A percentile compares a stretch with the other conserved stretches of the same genome.
Evolutionary conservation across 2,113 vertebrate species (phyloP).

Genomic region (Chitala chitala): DNA sequence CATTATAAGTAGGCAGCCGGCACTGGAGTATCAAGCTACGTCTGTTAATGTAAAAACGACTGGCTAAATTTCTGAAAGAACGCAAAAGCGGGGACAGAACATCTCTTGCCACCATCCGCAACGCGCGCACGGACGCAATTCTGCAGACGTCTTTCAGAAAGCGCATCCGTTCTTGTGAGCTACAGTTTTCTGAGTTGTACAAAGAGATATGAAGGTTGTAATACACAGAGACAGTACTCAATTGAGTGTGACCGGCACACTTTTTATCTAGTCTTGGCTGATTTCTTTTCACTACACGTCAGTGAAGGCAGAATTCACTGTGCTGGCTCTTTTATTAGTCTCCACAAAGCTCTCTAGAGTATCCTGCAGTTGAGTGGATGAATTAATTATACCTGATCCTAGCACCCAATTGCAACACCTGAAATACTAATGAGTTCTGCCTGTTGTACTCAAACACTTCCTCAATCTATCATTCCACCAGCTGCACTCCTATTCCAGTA

Average conservation of each 20-base stretch:
- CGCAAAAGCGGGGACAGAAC: no score
- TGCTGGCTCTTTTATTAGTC: conserved; percentile 30
- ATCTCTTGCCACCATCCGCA: no score
- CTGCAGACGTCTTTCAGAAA: not conserved
- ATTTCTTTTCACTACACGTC: conserved; percentile 29
- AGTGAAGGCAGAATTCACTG: conserved; percentile 16
- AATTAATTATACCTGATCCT: conserved; percentile 47
- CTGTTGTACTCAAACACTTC: conserved; percentile 40
- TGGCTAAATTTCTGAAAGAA: no score
- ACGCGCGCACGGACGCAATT: not conserved
- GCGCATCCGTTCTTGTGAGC: not conserved
- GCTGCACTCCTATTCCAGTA: conserved; percentile 25
- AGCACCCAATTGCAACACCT: conserved; percentile 39
- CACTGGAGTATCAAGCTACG: no score
- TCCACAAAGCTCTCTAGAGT: conserved; percentile 30
- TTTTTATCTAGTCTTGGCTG: conserved; percentile 28
- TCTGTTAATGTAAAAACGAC: no score
- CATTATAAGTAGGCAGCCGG: no score
- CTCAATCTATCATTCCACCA: conserved; percentile 42
- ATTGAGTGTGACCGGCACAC: conserved; percentile 27
- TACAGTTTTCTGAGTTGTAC: not conserved
- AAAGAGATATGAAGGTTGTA: conserved; percentile 25
- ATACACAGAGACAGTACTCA: conserved; percentile 25
- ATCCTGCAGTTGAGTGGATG: conserved; percentile 34
- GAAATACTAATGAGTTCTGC: conserved; percentile 46